Conservation (phyloP, 1,140 invertebrate genomes). For the Magallana gigas region DNA sequence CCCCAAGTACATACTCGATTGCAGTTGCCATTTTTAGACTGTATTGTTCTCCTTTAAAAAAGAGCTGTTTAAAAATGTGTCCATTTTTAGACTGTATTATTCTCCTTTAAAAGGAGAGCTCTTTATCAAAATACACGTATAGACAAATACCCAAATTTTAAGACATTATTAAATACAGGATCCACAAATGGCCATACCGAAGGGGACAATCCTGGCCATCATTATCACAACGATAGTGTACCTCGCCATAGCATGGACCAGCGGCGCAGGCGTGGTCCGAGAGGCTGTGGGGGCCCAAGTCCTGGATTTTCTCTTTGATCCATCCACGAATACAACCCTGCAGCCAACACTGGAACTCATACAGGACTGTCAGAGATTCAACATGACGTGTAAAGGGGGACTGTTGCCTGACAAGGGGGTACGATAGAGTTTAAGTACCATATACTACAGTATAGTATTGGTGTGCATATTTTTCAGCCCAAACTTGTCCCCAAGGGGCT, state of each 20-base stretch:
- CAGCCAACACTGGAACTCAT: slow-evolving; percentile 44
- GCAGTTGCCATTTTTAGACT: no score
- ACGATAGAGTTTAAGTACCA: background rate
- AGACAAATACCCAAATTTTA: no score
- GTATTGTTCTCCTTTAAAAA: no score
- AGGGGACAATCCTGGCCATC: slow-evolving; percentile 93
- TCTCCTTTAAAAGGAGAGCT: no score
- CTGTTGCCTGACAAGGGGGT: slow-evolving; percentile 85
- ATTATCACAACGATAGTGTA: slow-evolving; percentile 91
- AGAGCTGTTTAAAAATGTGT: no score
- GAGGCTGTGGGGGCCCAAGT: slow-evolving; percentile 87
- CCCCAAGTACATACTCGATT: no score
- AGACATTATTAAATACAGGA: slow-evolving; percentile 82
- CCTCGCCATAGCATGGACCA: slow-evolving; percentile 88
- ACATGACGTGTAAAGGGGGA: slow-evolving; percentile 85
- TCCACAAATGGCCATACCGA: slow-evolving; percentile 83
- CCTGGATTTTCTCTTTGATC: background rate
- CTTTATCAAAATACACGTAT: no score
- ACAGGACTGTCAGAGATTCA: slow-evolving; percentile 53
- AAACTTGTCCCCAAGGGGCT: no score
- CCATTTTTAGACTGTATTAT: no score
- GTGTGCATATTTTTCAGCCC: no score
- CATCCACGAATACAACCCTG: slow-evolving; percentile 31
- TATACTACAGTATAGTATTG: no score
- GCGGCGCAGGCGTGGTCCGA: slow-evolving; percentile 85